Evolutionary conservation across 2,113 vertebrate genomes (phyloP), one percentile per base, ranked within the genome.

Genomic region (Mesoclemmys tuberculata): DNA sequence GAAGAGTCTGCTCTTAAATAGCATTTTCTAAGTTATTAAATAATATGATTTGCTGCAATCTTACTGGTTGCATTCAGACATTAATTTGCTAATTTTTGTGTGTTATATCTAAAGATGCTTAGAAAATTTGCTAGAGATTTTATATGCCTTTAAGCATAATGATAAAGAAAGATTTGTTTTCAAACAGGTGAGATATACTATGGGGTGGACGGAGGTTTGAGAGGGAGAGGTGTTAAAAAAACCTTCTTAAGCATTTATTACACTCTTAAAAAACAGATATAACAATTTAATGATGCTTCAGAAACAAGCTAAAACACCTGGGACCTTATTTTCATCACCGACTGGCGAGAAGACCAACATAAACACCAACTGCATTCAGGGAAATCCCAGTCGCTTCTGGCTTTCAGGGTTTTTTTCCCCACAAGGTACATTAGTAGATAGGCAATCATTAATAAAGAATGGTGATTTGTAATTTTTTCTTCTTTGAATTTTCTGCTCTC

Each of bases 331-430:
- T 9, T 29, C 2, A 10, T 54, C 49, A 44, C 38, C n/a, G 21
- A 1, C 49, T 78, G 44, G 2, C 48, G 10, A 49, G 1, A 2
- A 71, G 9, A 1, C n/a, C 5, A 77, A 92, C 2, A 22, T 27
- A 9, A 31, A 29, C 4, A 44, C 3, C 9, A 35, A 29, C 16
- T 13, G 19, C 46, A 13, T 18, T 21, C 87, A 92, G 35, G 94
- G 87, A 16, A 90, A 95, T 83, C 92, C 97, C 55, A 13, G 46
- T 10, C 86, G 83, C 85, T 98, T 97, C 88, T 98, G 98, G 98
- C 95, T 98, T 21, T 96, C 97, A 13, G 98, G 97, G 26, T 98
- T 98, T 91, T 98, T 98, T 94, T 98, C 91, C 18, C 98, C 98
- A 54, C 97, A 98, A 94, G 97, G 98, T 98, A 90, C 90, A 90